Conservation (phyloP, 2,888 invertebrate species). For the Eupithecia subumbrata region DNA sequence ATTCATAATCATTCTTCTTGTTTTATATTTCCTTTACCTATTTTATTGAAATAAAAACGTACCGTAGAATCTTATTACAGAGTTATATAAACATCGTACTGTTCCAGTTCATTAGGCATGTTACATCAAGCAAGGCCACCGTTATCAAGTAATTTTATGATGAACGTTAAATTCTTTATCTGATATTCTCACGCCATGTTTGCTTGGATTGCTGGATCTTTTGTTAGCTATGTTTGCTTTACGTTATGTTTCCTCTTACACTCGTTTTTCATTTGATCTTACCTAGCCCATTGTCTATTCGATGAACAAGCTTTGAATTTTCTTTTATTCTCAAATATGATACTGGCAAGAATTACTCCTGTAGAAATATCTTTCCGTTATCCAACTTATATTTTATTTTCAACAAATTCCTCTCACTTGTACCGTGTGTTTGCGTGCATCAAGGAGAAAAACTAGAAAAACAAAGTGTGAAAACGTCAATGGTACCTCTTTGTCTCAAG, state of each 20-base stretch:
- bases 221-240: slow-evolving; percentile 16
- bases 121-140: slow-evolving; percentile 52
- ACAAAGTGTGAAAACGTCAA: slow-evolving; percentile 21
- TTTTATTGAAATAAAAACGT: neutral
- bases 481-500: slow-evolving; percentile 1
- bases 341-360: neutral
- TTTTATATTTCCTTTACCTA: neutral
- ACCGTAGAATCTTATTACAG: slow-evolving; percentile 14
- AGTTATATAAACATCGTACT: slow-evolving; percentile 47
- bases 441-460: slow-evolving; percentile 2
- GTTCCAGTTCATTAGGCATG: slow-evolving; percentile 41
- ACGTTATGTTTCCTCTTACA: slow-evolving; percentile 11
- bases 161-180: slow-evolving; percentile 56
- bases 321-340: neutral
- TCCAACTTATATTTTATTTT: neutral
- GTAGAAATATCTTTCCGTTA: neutral
- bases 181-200: slow-evolving; percentile 62
- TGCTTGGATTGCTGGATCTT: slow-evolving; percentile 33
- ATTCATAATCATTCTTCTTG: neutral
- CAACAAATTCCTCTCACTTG: neutral
- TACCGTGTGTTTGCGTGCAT: neutral
- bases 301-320: neutral
- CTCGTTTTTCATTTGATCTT: slow-evolving; percentile 3
- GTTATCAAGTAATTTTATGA: slow-evolving; percentile 51
- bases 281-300: neutral